These are phyloP conservation scores for Coluber constrictor DNA, from an alignment of 2,797 vertebrate genomes.

Conservation along the genomic window DNA sequence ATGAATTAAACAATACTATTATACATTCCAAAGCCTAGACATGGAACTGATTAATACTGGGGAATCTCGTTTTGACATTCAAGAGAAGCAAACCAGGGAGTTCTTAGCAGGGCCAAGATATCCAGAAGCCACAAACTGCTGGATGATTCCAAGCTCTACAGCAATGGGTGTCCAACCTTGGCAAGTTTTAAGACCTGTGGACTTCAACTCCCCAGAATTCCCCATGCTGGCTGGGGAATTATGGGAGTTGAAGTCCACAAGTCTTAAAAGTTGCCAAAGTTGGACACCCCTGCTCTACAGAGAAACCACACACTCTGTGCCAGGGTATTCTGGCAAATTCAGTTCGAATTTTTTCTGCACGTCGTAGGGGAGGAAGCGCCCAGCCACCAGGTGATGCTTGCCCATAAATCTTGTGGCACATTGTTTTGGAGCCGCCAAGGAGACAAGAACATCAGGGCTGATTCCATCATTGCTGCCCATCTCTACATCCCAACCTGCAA, in stretches of 20 bases:
- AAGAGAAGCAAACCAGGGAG: neutral
- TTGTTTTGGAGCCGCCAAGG: slow-evolving; percentile 86
- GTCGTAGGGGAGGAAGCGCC: slow-evolving; percentile 90
- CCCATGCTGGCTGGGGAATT: neutral
- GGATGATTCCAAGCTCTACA: slow-evolving; percentile 62
- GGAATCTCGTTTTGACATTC: neutral
- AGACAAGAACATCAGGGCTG: slow-evolving; percentile 88
- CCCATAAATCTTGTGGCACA: slow-evolving; percentile 85
- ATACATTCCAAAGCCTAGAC: neutral
- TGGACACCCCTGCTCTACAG: slow-evolving; percentile 68
- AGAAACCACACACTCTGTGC: slow-evolving; percentile 88
- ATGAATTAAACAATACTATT: neutral
- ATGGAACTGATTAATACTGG: neutral
- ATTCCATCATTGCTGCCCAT: slow-evolving; percentile 80
- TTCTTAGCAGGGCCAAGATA: neutral
- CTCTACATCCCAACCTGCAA: slow-evolving; percentile 86
- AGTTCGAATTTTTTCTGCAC: slow-evolving; percentile 92
- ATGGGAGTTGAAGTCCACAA: neutral
- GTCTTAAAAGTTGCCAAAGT: neutral
- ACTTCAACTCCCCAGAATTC: neutral
- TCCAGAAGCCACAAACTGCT: too few species aligned
- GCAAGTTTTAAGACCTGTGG: neutral
- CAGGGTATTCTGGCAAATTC: slow-evolving; percentile 84
- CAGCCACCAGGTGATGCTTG: slow-evolving; percentile 88
- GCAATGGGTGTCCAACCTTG: slow-evolving; percentile 5